These are phyloP conservation scores for Spilogale gracilis DNA, from an alignment of 2,113 vertebrate species.

Conservation along the genomic window DNA sequence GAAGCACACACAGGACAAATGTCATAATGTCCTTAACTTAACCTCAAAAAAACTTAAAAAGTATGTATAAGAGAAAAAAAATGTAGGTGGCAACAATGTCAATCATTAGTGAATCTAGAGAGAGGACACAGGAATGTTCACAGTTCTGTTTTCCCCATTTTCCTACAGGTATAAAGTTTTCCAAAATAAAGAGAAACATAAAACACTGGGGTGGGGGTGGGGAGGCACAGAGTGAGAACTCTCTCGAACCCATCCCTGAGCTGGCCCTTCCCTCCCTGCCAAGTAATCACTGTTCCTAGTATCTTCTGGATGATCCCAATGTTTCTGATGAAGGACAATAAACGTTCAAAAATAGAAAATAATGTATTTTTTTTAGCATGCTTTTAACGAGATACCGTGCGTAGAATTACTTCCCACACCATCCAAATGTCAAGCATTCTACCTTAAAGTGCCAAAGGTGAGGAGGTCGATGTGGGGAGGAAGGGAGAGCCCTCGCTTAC, in stretches of 20 bases:
- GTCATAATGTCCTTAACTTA: constrained; percentile 23
- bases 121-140: not conserved
- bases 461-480: not conserved
- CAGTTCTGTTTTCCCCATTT: not conserved
- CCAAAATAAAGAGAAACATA: not conserved
- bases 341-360: not conserved
- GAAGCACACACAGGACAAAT: not conserved
- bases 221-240: not conserved
- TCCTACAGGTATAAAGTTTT: constrained; percentile 16
- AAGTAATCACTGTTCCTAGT: not conserved
- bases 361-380: not conserved
- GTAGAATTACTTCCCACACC: not conserved
- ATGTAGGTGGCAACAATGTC: not conserved
- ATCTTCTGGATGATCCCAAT: not conserved
- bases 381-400: not conserved
- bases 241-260: not conserved
- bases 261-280: not conserved
- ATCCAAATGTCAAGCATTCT: not conserved
- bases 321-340: not conserved
- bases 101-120: not conserved
- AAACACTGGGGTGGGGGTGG: not conserved
- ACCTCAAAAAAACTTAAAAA: constrained; percentile 49
- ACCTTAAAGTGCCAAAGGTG: not conserved
- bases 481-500: not conserved
- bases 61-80: not conserved